A percentile compares a stretch with the other conserved stretches of the same genome.
phyloP scores from a whole-genome alignment of 2,797 vertebrate species.

The Lepilemur septentrionalis region DNA sequence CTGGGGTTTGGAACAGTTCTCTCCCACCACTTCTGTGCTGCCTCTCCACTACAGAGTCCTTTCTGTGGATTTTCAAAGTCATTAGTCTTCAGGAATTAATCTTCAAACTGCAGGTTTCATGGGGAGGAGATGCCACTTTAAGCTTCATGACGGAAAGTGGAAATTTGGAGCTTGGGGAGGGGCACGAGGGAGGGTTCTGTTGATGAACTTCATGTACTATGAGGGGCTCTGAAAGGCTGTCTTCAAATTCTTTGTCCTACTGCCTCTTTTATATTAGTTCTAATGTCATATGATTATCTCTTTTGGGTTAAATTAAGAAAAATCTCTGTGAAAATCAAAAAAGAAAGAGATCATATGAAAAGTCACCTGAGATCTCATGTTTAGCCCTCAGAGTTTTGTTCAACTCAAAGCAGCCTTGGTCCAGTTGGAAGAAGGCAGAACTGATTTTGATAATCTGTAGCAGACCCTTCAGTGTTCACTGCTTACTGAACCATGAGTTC shows the following conservation, averaged over 20 bases:
- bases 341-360: background rate
- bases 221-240: background rate
- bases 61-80: background rate
- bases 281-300: background rate
- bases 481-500: background rate
- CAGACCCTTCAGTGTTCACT: background rate
- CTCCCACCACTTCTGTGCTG: background rate
- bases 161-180: background rate
- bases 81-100: background rate
- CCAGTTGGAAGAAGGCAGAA: background rate
- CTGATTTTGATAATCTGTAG: background rate
- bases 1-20: background rate
- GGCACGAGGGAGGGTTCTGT: background rate
- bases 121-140: background rate
- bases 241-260: background rate
- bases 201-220: background rate
- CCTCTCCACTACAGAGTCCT: background rate
- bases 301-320: background rate
- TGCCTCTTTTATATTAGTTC: background rate
- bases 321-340: background rate
- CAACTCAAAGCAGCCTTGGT: background rate
- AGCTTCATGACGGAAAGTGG: background rate
- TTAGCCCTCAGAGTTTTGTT: background rate
- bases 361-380: background rate
- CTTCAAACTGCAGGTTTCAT: background rate